These are phyloP conservation scores for Ellobium chinense DNA, from an alignment of 2,888 invertebrate genomes.

Conservation along the genomic window DNA sequence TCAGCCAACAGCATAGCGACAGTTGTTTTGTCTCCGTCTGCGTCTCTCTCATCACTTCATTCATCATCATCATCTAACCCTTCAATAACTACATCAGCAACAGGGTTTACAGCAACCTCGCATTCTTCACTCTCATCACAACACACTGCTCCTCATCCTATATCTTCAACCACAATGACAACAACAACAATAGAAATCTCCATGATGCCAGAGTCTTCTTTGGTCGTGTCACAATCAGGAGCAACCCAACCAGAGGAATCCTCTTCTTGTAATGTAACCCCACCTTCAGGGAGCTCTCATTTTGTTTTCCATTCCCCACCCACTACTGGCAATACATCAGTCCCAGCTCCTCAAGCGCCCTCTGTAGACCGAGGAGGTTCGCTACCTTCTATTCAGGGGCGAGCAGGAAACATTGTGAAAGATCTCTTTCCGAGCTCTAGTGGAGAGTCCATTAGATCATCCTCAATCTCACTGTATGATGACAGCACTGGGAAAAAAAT, in stretches of 20 bases:
- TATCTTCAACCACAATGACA: not conserved
- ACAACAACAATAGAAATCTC: conserved; percentile 1
- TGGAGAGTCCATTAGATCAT: not conserved
- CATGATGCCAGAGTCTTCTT: not conserved
- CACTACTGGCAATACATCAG: not conserved
- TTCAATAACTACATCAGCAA: not conserved
- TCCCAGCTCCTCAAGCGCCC: not conserved
- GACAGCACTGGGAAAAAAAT: no score
- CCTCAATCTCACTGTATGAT: no score
- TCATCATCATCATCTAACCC: not conserved
- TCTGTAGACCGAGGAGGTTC: not conserved
- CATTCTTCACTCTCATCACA: not conserved
- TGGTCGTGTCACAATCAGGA: not conserved
- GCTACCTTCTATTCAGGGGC: not conserved
- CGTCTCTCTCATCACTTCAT: not conserved
- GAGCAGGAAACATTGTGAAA: not conserved
- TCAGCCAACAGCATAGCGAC: not conserved
- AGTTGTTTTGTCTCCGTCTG: not conserved
- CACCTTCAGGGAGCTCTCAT: not conserved
- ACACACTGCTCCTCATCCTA: not conserved
- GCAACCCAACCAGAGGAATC: not conserved
- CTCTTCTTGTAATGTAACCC: not conserved
- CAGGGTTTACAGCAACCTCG: not conserved
- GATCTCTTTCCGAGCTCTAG: conserved; percentile 28
- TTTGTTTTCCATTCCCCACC: not conserved